phyloP scores from a whole-genome alignment of 2,113 vertebrate species.

The Gymnocephalus cernua region DNA sequence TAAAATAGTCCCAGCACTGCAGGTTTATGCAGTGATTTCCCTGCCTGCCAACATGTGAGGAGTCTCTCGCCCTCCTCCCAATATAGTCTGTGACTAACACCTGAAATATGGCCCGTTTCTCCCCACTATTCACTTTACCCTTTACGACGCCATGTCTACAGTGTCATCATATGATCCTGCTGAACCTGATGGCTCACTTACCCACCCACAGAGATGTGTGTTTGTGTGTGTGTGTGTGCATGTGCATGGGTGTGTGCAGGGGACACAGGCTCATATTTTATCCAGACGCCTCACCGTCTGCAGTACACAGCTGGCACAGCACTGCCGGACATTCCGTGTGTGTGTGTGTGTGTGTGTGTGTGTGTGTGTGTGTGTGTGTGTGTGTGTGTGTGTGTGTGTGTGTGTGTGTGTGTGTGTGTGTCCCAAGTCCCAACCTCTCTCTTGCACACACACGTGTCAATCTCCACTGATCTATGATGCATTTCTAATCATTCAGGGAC shows the following conservation, averaged over 20 bases:
- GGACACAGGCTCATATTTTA: constrained; percentile 79
- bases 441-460: background rate
- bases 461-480: constrained; percentile 18
- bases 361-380: constrained; percentile 31
- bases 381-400: constrained; percentile 25
- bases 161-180: constrained; percentile 75
- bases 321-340: constrained; percentile 72
- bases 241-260: constrained; percentile 27
- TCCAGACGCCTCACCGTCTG: constrained; percentile 83
- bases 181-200: constrained; percentile 81
- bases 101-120: constrained; percentile 66
- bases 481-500: constrained; percentile 22
- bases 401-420: constrained; percentile 14
- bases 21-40: constrained; percentile 24
- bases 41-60: constrained; percentile 17
- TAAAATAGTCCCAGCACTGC: background rate
- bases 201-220: constrained; percentile 45
- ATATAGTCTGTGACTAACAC: constrained; percentile 66
- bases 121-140: constrained; percentile 60
- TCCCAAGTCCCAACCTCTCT: constrained; percentile 17
- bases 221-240: constrained; percentile 23
- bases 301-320: constrained; percentile 69
- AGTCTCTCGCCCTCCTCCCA: constrained; percentile 19
- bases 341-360: constrained; percentile 40
- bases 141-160: constrained; percentile 49